phyloP scores from a whole-genome alignment of 2,888 invertebrate genomes.

The Plutella xylostella region DNA sequence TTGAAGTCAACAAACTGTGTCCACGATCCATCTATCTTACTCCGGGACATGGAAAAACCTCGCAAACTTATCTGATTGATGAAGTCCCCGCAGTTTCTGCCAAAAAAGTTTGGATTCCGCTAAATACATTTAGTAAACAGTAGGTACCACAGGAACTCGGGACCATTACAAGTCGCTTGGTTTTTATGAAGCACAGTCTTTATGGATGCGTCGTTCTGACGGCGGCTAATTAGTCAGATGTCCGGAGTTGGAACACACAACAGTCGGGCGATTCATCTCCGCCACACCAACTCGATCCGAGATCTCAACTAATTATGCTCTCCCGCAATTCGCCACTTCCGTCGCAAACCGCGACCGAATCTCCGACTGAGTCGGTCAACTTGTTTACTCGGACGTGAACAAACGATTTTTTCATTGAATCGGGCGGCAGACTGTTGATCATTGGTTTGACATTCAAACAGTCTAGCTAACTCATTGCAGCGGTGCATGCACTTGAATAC shows the following conservation, averaged over 20 bases:
- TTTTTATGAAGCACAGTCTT: not conserved
- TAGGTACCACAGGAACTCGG: not conserved
- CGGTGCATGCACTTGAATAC: slow-evolving; percentile 22
- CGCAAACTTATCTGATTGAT: slow-evolving; percentile 3
- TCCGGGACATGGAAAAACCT: slow-evolving; percentile 2
- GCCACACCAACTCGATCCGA: not conserved
- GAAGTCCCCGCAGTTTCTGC: not conserved
- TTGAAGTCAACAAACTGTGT: too few relatives aligned
- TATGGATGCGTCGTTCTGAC: not conserved
- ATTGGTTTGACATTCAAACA: slow-evolving; percentile 70
- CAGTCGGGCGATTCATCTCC: not conserved
- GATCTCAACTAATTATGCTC: slow-evolving; percentile 3
- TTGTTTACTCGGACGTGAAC: slow-evolving; percentile 61
- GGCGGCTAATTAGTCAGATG: not conserved
- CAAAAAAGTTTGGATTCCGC: too few relatives aligned
- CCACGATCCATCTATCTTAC: slow-evolving; percentile 1
- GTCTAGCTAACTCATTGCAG: slow-evolving; percentile 63
- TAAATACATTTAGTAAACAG: not conserved
- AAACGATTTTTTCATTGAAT: slow-evolving; percentile 66
- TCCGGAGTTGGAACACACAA: not conserved
- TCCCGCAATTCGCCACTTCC: slow-evolving; percentile 3
- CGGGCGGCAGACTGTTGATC: slow-evolving; percentile 52
- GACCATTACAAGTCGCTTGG: not conserved
- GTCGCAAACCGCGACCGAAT: slow-evolving; percentile 1
- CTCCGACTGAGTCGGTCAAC: slow-evolving; percentile 39